phyloP scores from a whole-genome alignment of 2,888 invertebrate genomes.

The Marasmarcha lunaedactyla region DNA sequence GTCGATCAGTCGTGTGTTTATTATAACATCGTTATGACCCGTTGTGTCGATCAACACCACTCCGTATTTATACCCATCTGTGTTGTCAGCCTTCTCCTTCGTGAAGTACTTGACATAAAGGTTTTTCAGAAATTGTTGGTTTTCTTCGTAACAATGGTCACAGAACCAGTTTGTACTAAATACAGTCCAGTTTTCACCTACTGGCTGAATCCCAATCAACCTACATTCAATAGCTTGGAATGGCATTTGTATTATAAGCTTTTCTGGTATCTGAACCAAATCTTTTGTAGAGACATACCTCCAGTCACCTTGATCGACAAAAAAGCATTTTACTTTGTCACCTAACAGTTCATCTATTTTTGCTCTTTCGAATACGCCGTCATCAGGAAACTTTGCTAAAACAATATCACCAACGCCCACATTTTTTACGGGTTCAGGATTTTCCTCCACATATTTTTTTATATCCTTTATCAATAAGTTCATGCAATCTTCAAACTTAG shows the following conservation, averaged over 20 bases:
- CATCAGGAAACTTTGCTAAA: constrained; percentile 58
- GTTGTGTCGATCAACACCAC: constrained; percentile 59
- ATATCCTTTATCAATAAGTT: constrained; percentile 45
- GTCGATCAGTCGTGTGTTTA: constrained; percentile 63
- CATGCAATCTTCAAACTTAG: constrained; percentile 53
- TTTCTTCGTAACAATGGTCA: constrained; percentile 45
- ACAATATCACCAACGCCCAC: constrained; percentile 50
- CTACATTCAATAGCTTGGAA: constrained; percentile 76
- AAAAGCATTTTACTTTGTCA: constrained; percentile 66
- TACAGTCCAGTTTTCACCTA: constrained; percentile 57
- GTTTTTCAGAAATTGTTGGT: constrained; percentile 38
- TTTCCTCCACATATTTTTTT: constrained; percentile 29
- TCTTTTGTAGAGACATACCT: constrained; percentile 39
- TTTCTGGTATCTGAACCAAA: constrained; percentile 56
- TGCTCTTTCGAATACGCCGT: constrained; percentile 49
- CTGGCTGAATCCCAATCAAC: constrained; percentile 62
- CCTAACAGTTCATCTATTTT: constrained; percentile 39
- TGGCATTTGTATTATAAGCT: constrained; percentile 63
- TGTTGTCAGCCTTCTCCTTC: constrained; percentile 37
- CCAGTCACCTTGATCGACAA: constrained; percentile 74
- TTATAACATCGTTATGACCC: constrained; percentile 36
- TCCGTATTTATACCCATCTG: constrained; percentile 57
- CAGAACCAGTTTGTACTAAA: constrained; percentile 63
- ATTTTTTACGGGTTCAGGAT: constrained; percentile 21
- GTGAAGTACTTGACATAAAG: constrained; percentile 49